A percentile compares a stretch with the other conserved stretches of the same genome.
Evolutionary conservation across 2,113 vertebrate genomes (phyloP).

Genomic region (Tachysurus fulvidraco): DNA sequence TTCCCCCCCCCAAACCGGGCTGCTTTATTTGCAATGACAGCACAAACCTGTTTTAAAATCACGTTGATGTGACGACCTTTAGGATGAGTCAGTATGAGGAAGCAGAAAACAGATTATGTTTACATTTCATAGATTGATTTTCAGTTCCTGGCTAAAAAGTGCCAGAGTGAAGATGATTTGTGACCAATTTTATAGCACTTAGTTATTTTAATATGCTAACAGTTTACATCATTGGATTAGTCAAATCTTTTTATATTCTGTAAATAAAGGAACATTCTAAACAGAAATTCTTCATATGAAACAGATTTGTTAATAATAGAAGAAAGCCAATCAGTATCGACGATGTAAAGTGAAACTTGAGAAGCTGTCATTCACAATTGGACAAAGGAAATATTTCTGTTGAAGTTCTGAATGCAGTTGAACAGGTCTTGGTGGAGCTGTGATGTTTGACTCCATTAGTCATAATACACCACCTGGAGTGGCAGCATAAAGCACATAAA

Average conservation of each 20-base stretch:
- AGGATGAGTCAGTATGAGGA: not conserved
- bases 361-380: not conserved
- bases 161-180: not conserved
- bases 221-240: not conserved
- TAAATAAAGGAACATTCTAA: not conserved
- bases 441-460: not conserved
- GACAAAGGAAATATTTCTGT: not conserved
- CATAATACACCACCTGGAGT: not conserved
- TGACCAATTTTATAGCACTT: not conserved
- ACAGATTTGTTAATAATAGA: not conserved
- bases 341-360: not conserved
- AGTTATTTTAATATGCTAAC: not conserved
- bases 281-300: not conserved
- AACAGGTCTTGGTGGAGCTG: constrained; percentile 10
- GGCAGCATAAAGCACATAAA: not conserved
- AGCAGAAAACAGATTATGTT: not conserved
- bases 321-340: not conserved
- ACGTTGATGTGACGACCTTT: not conserved
- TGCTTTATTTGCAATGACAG: not conserved
- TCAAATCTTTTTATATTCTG: not conserved
- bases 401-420: constrained; percentile 3
- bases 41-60: constrained; percentile 19
- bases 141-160: not conserved
- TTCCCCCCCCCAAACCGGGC: not conserved
- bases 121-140: not conserved